A percentile compares a stretch with the other conserved stretches of the same genome.
These are phyloP conservation scores for Nothobranchius furzeri DNA, from an alignment of 2,113 vertebrate species.

Conservation along the genomic window DNA sequence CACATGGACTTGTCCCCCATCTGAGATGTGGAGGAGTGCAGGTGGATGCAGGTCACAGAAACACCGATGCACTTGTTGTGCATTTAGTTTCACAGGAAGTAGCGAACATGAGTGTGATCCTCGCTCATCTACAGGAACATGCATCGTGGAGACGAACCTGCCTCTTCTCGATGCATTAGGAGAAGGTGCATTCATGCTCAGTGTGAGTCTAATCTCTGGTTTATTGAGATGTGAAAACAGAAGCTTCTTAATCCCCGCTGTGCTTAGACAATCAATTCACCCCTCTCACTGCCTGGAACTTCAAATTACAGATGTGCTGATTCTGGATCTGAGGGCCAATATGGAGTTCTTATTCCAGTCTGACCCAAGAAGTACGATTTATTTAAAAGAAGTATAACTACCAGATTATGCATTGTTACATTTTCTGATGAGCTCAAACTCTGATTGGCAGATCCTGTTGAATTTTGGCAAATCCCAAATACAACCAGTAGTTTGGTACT, in stretches of 20 bases:
- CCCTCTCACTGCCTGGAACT: not conserved
- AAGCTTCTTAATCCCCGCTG: slow-evolving; percentile 31
- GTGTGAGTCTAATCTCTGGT: slow-evolving; percentile 39
- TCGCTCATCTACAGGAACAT: not conserved
- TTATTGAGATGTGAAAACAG: slow-evolving; percentile 41
- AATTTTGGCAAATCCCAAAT: too few relatives aligned
- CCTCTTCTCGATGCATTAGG: not conserved
- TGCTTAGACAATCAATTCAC: slow-evolving; percentile 47
- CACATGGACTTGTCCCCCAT: slow-evolving; percentile 19
- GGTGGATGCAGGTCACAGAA: slow-evolving; percentile 21
- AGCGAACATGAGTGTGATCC: not conserved
- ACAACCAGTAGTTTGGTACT: too few relatives aligned
- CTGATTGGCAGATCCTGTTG: too few relatives aligned
- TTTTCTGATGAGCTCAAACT: too few relatives aligned
- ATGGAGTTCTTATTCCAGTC: not conserved
- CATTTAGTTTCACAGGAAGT: not conserved
- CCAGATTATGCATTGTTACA: too few relatives aligned
- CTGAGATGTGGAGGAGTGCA: not conserved
- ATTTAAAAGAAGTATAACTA: too few relatives aligned
- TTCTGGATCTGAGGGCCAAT: not conserved
- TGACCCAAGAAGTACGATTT: too few relatives aligned
- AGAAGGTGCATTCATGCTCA: slow-evolving; percentile 20
- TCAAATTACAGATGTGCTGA: not conserved
- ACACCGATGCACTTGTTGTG: slow-evolving; percentile 1
- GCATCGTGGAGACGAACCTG: not conserved